Evolutionary conservation across 1,140 invertebrate genomes (phyloP), one percentile per base, ranked within the genome.

Genomic region (Caenorhabditis briggsae): DNA sequence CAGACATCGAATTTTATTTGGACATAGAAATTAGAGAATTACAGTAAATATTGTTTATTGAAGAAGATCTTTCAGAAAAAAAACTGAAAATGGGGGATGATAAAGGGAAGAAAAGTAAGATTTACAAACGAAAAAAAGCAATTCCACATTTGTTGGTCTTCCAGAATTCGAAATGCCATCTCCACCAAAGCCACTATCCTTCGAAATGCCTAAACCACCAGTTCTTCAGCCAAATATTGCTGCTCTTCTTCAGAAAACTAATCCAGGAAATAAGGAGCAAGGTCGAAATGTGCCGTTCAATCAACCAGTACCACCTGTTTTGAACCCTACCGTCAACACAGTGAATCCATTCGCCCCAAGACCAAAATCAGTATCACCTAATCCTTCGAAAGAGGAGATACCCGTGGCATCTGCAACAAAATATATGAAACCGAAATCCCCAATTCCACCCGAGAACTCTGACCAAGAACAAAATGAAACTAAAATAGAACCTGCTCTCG

Each of bases 141-240:
- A n/a, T 58, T 58, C 14, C 56, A 58, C 56, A n/a, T n/a, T n/a
- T n/a, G 56, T 11, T 53, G 14, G n/a, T 20, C 59, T 61, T 12
- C 3, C n/a, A 20, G 20, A n/a, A 78, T 78, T 78, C 46, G 70
- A 78, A 43, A 78, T 78, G 43, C 70, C 70, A 11, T 46, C 70
- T 18, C 70, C 70, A 23, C 70, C 70, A 9, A 78, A 78, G 11
- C 70, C 70, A 12, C 70, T 78, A 23, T 78, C 70, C 2, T 78
- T 78, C n/a, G 70, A 78, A 50, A 78, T 78, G 70, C 70, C 70
- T 23, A 78, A 78, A 78, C 70, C 70, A 2, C 70, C 70, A 25
- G 46, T 78, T 20, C 70, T 78, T 14, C 70, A 78, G n/a, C 70
- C 70, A n/a, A 78, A 78, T 50, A 14, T 78, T 14, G 70, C 70